Conservation (phyloP, 2,113 vertebrate genomes). For the Prinia subflava region DNA sequence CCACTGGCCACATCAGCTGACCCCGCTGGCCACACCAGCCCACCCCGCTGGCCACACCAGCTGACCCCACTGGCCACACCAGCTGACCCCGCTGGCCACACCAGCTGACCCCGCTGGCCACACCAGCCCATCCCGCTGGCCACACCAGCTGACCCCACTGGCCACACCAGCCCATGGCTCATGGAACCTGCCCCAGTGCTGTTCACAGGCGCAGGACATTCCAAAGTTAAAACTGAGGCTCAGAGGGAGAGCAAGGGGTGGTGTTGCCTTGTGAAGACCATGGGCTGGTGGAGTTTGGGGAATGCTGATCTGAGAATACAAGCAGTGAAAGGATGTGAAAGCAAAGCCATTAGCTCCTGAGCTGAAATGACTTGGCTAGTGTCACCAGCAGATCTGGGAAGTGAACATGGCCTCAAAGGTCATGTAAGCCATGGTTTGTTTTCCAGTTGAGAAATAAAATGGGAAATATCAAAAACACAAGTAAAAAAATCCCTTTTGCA, state of each 20-base stretch:
- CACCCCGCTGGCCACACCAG: too few species aligned
- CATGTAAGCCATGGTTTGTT: not conserved
- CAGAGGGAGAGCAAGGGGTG: not conserved
- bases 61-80: not conserved
- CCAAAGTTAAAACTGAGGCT: not conserved
- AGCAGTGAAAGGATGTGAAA: not conserved
- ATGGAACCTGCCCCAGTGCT: accelerated
- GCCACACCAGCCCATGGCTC: not conserved
- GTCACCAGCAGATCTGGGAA: not conserved
- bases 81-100: too few species aligned
- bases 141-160: not conserved
- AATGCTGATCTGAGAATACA: not conserved
- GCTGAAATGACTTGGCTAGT: not conserved
- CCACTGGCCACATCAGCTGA: too few species aligned
- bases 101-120: too few species aligned
- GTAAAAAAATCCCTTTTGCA: not conserved
- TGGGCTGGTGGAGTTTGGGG: not conserved
- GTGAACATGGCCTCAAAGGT: not conserved
- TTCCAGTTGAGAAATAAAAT: not conserved
- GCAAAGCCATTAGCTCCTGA: not conserved
- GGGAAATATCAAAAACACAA: not conserved
- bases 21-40: too few species aligned
- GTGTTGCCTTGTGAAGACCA: not conserved
- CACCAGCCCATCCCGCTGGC: not conserved
- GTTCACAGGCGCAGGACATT: not conserved